Evolutionary conservation across 2,113 vertebrate genomes (phyloP).

Genomic region (Platichthys stellatus): DNA sequence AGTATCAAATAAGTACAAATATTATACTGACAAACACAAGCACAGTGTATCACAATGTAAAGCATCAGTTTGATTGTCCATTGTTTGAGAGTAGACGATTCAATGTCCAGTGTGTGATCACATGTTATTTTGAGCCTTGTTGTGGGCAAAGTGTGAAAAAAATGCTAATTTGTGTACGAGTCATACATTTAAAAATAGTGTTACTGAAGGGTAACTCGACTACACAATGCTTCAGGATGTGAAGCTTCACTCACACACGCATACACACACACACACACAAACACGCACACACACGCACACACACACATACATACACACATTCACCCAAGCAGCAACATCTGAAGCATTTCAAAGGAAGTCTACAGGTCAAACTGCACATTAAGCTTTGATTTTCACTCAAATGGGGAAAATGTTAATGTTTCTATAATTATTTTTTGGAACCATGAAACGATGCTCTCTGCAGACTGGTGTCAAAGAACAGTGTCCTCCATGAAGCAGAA

Average conservation of each 20-base stretch:
- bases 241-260: neutral
- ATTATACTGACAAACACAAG: neutral
- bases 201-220: neutral
- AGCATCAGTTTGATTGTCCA: neutral
- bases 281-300: slow-evolving; percentile 4
- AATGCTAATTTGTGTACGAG: neutral
- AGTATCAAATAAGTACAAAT: neutral
- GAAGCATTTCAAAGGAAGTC: neutral
- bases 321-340: neutral
- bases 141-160: neutral
- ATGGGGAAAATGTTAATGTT: neutral
- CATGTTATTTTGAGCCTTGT: neutral
- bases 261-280: neutral
- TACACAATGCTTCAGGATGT: too few species aligned
- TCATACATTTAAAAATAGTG: neutral
- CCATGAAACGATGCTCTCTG: neutral
- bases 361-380: neutral
- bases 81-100: too few species aligned
- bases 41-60: neutral
- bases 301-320: neutral
- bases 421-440: neutral
- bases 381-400: neutral
- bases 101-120: neutral
- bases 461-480: neutral
- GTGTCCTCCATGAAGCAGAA: neutral